These are phyloP conservation scores for Caenorhabditis uteleia DNA, from an alignment of 2,888 invertebrate genomes.

Conservation along the genomic window DNA sequence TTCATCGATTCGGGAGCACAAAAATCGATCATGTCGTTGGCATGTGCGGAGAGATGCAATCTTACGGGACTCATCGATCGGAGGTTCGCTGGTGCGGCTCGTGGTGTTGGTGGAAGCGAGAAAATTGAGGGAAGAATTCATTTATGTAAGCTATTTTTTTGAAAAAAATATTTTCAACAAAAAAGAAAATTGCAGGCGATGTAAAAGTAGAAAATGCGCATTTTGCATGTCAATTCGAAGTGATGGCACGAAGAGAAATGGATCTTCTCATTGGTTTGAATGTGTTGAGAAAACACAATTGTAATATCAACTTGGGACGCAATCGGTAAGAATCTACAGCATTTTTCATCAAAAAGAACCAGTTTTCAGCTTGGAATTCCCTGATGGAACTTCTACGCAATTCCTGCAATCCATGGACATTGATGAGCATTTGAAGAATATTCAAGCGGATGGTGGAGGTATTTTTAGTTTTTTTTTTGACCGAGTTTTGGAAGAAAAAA, in stretches of 20 bases:
- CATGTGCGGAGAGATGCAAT: slow-evolving; percentile 78
- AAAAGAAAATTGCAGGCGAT: slow-evolving; percentile 73
- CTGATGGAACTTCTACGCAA: slow-evolving; percentile 33
- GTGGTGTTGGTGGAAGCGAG: slow-evolving; percentile 96
- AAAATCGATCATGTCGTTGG: slow-evolving; percentile 95
- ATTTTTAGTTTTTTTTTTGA: too few species aligned
- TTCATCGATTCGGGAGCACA: slow-evolving; percentile 95
- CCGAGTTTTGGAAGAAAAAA: too few species aligned
- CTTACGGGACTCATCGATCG: slow-evolving; percentile 77
- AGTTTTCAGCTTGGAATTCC: slow-evolving; percentile 32
- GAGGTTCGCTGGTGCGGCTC: slow-evolving; percentile 93
- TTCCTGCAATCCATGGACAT: slow-evolving; percentile 36
- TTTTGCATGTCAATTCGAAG: slow-evolving; percentile 92
- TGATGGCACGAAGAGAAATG: slow-evolving; percentile 95
- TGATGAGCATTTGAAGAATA: slow-evolving; percentile 26
- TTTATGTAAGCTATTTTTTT: slow-evolving; percentile 76
- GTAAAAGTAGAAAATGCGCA: slow-evolving; percentile 93
- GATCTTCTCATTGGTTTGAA: slow-evolving; percentile 96
- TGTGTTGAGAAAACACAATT: slow-evolving; percentile 80
- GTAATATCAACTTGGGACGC: slow-evolving; percentile 86
- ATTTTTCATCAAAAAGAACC: background rate
- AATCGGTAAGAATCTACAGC: slow-evolving; percentile 73
- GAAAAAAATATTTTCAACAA: background rate
- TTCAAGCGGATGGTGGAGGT: slow-evolving; percentile 22
- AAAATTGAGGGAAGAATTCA: slow-evolving; percentile 94